Percentiles rank a stretch among this genome's conserved stretches.
Evolutionary conservation across 2,797 vertebrate genomes (phyloP).

Genomic region (Synanceia verrucosa): DNA sequence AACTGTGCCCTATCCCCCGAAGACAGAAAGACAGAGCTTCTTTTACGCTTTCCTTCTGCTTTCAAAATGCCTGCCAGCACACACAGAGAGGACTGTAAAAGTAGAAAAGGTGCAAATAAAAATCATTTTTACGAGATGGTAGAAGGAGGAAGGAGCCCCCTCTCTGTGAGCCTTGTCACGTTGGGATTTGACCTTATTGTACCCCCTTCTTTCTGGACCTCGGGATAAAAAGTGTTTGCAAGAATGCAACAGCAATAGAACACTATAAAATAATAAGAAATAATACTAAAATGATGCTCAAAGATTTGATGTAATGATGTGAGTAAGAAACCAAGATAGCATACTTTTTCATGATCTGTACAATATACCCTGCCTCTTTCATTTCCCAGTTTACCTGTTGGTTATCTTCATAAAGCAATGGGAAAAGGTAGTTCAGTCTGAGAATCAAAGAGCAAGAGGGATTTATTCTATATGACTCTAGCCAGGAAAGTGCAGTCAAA

Average conservation of each 20-base stretch:
- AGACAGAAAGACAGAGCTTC: constrained; percentile 55
- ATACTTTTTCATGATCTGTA: background rate
- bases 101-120: constrained; percentile 79
- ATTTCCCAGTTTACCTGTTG: background rate
- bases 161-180: constrained; percentile 43
- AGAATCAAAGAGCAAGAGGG: constrained; percentile 2
- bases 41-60: constrained; percentile 59
- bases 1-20: constrained; percentile 45
- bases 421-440: constrained; percentile 13
- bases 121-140: constrained; percentile 77
- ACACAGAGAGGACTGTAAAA: constrained; percentile 70
- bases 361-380: background rate
- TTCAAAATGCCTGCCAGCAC: constrained; percentile 59
- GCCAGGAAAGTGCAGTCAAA: constrained; percentile 38
- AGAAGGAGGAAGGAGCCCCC: constrained; percentile 53
- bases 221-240: constrained; percentile 7
- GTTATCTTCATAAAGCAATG: constrained; percentile 18
- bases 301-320: background rate
- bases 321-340: background rate
- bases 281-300: background rate
- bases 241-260: background rate
- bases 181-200: constrained; percentile 51
- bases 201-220: constrained; percentile 24
- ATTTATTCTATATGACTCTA: constrained; percentile 36
- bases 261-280: too few species aligned